These are phyloP conservation scores for Corapipo altera DNA, from an alignment of 2,113 vertebrate genomes.

Conservation along the genomic window DNA sequence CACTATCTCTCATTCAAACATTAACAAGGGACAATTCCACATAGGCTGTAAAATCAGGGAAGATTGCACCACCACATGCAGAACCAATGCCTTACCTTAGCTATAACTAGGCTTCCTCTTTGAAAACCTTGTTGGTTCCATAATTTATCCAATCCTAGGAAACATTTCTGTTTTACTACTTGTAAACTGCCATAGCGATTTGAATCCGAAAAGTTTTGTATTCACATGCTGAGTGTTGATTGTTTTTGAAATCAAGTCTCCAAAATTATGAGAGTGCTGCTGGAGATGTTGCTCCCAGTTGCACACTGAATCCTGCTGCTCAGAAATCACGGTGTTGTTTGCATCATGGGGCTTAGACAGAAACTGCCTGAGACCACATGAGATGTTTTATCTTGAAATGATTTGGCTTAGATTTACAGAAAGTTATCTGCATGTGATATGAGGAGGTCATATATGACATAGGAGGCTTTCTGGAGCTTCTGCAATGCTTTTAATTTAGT, in stretches of 20 bases:
- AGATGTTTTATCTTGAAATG: background rate
- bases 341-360: background rate
- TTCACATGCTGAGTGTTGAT: background rate
- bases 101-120: background rate
- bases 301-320: background rate
- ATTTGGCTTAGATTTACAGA: background rate
- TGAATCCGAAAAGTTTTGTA: background rate
- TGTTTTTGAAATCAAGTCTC: background rate
- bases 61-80: rapidly evolving
- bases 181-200: background rate
- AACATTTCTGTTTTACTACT: background rate
- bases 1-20: background rate
- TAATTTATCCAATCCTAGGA: background rate
- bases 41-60: background rate
- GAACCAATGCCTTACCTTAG: background rate
- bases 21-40: background rate
- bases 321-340: background rate
- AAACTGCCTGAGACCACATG: background rate
- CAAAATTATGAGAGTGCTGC: rapidly evolving
- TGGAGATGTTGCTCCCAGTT: background rate
- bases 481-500: background rate
- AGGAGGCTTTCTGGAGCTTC: background rate
- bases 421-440: background rate
- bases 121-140: background rate
- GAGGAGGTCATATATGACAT: background rate